Evolutionary conservation across 2,113 vertebrate species (phyloP), one percentile per base, ranked within the genome.

Genomic region (Rattus rattus): DNA sequence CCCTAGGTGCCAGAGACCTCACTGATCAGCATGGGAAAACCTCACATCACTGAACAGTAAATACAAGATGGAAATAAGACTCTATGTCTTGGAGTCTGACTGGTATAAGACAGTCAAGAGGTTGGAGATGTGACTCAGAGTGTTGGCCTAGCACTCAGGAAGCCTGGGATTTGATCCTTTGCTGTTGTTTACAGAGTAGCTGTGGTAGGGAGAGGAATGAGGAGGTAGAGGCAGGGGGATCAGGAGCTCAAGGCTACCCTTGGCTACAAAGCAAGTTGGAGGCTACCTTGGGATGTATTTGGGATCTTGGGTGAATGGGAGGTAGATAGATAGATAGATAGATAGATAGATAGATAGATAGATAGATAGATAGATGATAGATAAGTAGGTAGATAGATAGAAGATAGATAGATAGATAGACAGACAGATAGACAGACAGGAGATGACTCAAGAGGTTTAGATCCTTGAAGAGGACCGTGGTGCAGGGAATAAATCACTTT

Each of bases 1-100:
- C 39, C 20, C 39, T 24, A 5, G 67, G 33, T 14, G 67, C 61
- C 24, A 3, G 61, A 49, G 43, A 65, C 28, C 61, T 67, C 4
- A 2, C 16, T 85, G 26, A 0, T 28, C 81, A 30, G 65, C 1
- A 2, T 67, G 28, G 81, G 1, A 30, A 84, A 79, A 17, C 52
- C 47, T 61, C 43, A 24, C 39, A 24, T 20, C 12, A 0, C 30
- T 69, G 47, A 54, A 4, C 2, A 54, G 17, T 39, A 84, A 65
- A 36, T 0, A 28, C 92, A 39, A 5, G 33, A 7, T 1, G 5
- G n/a, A 4, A 16, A 5, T 3, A 33, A n/a, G 43, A n/a, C 22
- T 14, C 33, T 36, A 33, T 0, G 30, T 9, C 24, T 56, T 26
- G 49, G 49, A 36, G 65, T n/a, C 65, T n/a, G 28, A 22, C 43